Base-by-base conservation (phyloP, 1,140 invertebrate species). In the Zaprionus ornatus region DNA sequence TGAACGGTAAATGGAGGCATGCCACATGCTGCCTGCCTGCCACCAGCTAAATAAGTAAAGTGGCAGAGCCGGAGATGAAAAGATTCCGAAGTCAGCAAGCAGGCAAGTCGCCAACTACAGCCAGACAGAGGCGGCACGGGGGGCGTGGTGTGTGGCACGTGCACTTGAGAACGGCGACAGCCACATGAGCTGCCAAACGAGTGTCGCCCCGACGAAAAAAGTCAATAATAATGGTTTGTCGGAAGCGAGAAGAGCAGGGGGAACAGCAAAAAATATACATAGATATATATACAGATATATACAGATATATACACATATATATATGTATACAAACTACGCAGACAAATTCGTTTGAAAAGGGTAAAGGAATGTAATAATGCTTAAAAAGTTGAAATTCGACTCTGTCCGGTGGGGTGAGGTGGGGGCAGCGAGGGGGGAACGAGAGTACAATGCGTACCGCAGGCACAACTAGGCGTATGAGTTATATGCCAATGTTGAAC, bases 351-450 rank as follows among this genome's bases (percentile, higher is more conserved):
- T 72, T 90, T 88, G 80, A 90, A 90, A 90, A 90, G 86, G 86
- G 82, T 90, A 79, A 90, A 85, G 85, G 85, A 90, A 90, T 90
- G 85, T 85, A 90, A 90, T 90, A 90, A 90, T 90, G 84, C 85
- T 90, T 90, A 78, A 90, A 90, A 90, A 90, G 66, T 90, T 85
- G 86, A 90, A 90, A 90, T 85, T 90, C 79, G 79, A 85, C 66
- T n/a, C 40, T 17, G 40, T 15, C 15, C 37, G 37, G 5, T 1
- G 4, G 15, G 6, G 37, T 6, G 17, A 12, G 55, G 19, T 15
- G 5, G 12, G 15, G 37, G 2, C n/a, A n/a, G n/a, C n/a, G n/a
- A n/a, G 37, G n/a, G n/a, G 25, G 48, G n/a, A 50, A 23, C 48
- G 27, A n/a, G 55, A 52, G 48, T 61, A 52, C 54, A 56, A 66